A percentile compares a stretch with the other conserved stretches of the same genome.
Evolutionary conservation across 2,888 invertebrate species (phyloP).

Genomic region (Cerastis rubricosa): DNA sequence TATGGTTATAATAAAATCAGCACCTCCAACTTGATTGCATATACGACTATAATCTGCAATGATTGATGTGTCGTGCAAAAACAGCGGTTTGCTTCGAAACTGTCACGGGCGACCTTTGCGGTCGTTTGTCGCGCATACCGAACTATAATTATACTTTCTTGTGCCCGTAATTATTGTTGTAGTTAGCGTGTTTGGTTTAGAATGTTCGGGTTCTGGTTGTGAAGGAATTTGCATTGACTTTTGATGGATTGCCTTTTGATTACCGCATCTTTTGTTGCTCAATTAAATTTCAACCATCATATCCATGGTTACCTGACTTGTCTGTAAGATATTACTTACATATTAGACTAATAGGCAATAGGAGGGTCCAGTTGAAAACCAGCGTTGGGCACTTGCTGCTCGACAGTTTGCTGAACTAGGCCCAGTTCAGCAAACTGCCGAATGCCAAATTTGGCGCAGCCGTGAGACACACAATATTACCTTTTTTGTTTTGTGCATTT

Average conservation of each 20-base stretch:
- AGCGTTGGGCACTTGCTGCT: too few relatives aligned
- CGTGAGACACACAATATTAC: too few relatives aligned
- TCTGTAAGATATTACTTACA: not conserved
- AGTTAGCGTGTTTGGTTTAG: slow-evolving; percentile 50
- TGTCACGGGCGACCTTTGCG: slow-evolving; percentile 73
- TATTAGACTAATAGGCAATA: not conserved
- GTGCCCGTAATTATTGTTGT: slow-evolving; percentile 52
- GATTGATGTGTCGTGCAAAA: slow-evolving; percentile 65
- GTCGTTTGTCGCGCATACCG: slow-evolving; percentile 67
- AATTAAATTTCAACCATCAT: not conserved
- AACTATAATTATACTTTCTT: slow-evolving; percentile 66
- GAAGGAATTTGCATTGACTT: slow-evolving; percentile 28
- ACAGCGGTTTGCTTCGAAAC: slow-evolving; percentile 49
- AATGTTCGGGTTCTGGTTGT: slow-evolving; percentile 36
- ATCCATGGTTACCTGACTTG: not conserved
- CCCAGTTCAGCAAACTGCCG: too few relatives aligned
- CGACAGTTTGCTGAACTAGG: too few relatives aligned
- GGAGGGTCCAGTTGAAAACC: too few relatives aligned
- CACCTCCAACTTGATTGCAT: not conserved
- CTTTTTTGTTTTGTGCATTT: too few relatives aligned
- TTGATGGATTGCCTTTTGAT: slow-evolving; percentile 19
- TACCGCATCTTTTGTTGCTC: not conserved
- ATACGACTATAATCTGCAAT: slow-evolving; percentile 13
- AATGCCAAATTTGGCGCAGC: too few relatives aligned
- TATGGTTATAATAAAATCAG: slow-evolving; percentile 14